Evolutionary conservation across 2,797 vertebrate species (phyloP), one percentile per base, ranked within the genome.

Genomic region (Rhinogobio ventralis): DNA sequence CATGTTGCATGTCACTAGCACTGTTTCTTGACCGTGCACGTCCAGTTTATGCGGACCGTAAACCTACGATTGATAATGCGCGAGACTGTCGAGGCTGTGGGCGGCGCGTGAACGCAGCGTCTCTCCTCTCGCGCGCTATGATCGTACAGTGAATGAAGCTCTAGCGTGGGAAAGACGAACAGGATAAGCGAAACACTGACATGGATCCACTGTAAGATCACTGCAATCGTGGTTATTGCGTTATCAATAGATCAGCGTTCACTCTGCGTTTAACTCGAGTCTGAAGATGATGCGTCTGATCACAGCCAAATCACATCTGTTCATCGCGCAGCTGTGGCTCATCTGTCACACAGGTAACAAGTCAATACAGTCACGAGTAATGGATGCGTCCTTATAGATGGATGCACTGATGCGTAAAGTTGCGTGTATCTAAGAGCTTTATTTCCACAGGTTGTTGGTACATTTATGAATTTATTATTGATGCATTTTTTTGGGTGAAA

Each of bases 271-370:
- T 25, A 36, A 15, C 69, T 68, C 57, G 42, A 78, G 25, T 78
- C 85, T 84, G 53, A 86, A 85, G 62, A 87, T 83, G 89, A 95
- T 95, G 96, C 95, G 95, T 90, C 93, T 95, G 93, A 86, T 86
- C 64, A 82, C 89, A 89, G 90, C 84, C 45, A 89, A 93, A 92
- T 93, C 89, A 85, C 86, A 90, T 77, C 87, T 96, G 87, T 86
- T 94, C 57, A 90, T 95, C 85, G 87, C 92, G 72, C 96, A 94
- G 93, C 94, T 98, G 88, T 92, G 97, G 85, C 94, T 95, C 71
- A 86, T 97, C 85, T 95, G 95, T 91, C 91, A 94, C 60, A 92
- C 94, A 92, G 98, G 97, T 99, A 95, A 97, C 97, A 94, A 90
- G 83, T 69, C 5, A 45, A 45, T 46, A 6, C 39, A 23, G 39